Percentiles rank a stretch among this genome's conserved stretches.
phyloP scores from a whole-genome alignment of 2,797 vertebrate species.

The Vireo griseus region DNA sequence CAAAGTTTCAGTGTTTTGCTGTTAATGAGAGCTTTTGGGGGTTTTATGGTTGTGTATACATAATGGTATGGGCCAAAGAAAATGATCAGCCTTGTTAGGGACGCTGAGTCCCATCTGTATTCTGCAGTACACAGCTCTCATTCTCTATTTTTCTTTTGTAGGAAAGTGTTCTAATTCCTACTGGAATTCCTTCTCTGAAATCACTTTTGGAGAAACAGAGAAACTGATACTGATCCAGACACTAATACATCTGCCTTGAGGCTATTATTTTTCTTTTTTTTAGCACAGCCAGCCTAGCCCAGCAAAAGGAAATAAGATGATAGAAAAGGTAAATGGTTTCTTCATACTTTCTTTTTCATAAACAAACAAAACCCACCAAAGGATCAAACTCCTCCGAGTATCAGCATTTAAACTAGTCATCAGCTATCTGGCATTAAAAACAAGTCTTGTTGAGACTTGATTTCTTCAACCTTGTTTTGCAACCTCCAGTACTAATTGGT shows the following conservation, averaged over 20 bases:
- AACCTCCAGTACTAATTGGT: neutral
- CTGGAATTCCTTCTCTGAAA: constrained; percentile 35
- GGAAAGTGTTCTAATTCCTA: constrained; percentile 30
- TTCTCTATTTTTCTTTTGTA: neutral
- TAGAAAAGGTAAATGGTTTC: neutral
- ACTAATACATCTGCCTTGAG: constrained; percentile 4
- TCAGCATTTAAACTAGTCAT: neutral
- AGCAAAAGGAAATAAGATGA: neutral
- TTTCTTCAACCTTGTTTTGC: neutral
- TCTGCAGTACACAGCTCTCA: neutral
- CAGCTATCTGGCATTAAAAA: neutral
- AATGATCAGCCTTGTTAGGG: neutral
- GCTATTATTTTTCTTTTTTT: neutral
- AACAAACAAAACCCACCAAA: neutral
- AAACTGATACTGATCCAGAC: neutral
- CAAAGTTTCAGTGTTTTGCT: neutral
- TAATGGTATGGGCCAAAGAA: neutral
- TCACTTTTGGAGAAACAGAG: neutral
- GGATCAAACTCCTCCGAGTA: neutral
- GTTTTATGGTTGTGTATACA: neutral
- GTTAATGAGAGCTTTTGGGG: neutral
- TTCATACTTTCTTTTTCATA: neutral
- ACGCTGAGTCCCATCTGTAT: neutral
- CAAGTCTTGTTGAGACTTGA: neutral
- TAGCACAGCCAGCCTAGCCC: neutral